phyloP scores from a whole-genome alignment of 2,113 vertebrate species.

The Prunella himalayana region DNA sequence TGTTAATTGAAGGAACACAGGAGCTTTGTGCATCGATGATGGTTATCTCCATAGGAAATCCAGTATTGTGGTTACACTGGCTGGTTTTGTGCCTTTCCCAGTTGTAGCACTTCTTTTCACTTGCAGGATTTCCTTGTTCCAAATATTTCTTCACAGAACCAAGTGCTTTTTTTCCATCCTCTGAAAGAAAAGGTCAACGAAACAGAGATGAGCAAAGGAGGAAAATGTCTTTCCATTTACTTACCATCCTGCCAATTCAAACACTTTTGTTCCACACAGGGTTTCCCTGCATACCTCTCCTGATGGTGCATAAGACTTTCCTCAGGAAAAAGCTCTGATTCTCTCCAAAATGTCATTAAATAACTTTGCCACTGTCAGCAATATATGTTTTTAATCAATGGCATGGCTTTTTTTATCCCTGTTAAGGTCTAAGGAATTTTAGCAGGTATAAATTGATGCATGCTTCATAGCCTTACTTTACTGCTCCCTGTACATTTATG shows the following conservation, averaged over 20 bases:
- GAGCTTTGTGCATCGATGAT: background rate
- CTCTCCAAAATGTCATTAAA: background rate
- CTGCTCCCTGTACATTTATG: background rate
- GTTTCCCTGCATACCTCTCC: background rate
- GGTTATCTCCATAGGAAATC: conserved; percentile 13
- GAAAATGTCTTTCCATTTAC: conserved; percentile 3
- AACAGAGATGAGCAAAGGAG: background rate
- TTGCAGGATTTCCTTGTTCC: background rate
- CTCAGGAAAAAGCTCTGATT: background rate
- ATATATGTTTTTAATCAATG: background rate
- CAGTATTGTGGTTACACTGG: background rate
- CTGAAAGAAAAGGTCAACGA: conserved; percentile 53
- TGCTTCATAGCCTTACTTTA: background rate
- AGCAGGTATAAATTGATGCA: background rate
- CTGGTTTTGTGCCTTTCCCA: background rate
- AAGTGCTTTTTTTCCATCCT: background rate
- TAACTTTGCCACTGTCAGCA: background rate
- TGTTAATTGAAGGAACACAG: conserved; percentile 13
- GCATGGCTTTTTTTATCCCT: background rate
- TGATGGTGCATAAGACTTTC: background rate
- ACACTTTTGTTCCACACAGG: background rate
- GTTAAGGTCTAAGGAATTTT: background rate
- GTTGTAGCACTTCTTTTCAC: background rate
- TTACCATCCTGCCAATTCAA: background rate
- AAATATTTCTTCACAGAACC: background rate